phyloP scores from a whole-genome alignment of 2,797 vertebrate species.

The Neopelma chrysocephalum region DNA sequence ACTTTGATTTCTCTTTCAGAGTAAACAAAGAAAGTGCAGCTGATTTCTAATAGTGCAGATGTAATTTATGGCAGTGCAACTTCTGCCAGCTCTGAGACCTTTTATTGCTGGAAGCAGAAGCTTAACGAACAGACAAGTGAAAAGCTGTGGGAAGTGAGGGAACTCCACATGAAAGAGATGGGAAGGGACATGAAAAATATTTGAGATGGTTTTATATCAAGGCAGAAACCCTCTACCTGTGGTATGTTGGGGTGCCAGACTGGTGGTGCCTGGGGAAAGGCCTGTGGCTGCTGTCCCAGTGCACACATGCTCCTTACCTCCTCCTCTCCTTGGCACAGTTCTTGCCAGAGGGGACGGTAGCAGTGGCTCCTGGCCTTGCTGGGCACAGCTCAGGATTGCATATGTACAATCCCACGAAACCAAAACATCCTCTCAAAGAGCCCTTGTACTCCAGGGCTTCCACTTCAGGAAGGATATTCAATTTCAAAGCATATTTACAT shows the following conservation, averaged over 20 bases:
- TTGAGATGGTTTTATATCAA: background rate
- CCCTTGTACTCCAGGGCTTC: slow-evolving; percentile 45
- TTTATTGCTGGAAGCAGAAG: background rate
- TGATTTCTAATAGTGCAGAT: background rate
- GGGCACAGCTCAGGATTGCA: background rate
- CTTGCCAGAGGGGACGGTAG: background rate
- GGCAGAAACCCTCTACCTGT: background rate
- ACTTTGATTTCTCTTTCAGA: background rate
- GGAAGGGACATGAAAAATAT: background rate
- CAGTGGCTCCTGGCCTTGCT: background rate
- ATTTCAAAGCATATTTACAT: slow-evolving; percentile 67
- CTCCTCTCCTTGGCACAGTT: background rate
- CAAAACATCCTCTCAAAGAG: slow-evolving; percentile 62
- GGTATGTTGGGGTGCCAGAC: background rate
- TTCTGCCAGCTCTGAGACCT: background rate
- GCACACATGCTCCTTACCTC: background rate
- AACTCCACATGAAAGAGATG: background rate
- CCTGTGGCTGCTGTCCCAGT: background rate
- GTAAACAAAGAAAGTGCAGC: background rate
- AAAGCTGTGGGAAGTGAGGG: background rate
- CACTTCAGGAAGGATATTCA: slow-evolving; percentile 58
- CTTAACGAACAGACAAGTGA: background rate
- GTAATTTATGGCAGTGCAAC: background rate
- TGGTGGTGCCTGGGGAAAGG: background rate
- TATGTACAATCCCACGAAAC: background rate